These are phyloP conservation scores for Esox niger DNA, from an alignment of 2,113 vertebrate species.

Conservation along the genomic window DNA sequence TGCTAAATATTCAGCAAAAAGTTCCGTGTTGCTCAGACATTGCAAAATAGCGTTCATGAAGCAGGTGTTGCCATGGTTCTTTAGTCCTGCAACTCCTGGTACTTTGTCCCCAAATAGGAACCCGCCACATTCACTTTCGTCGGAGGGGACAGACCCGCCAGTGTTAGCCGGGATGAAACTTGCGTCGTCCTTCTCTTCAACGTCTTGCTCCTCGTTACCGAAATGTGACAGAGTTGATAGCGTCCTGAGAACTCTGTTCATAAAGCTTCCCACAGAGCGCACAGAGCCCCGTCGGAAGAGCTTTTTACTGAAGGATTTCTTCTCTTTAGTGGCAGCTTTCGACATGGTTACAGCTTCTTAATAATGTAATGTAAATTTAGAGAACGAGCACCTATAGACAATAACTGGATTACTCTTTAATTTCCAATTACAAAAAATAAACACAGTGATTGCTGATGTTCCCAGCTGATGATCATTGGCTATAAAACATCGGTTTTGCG, in stretches of 20 bases:
- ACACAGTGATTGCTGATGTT: neutral
- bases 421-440: neutral
- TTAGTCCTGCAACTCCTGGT: constrained; percentile 89
- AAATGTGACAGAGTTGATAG: constrained; percentile 86
- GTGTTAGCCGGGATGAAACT: constrained; percentile 63
- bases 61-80: constrained; percentile 98
- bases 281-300: constrained; percentile 82
- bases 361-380: neutral
- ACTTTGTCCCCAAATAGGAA: constrained; percentile 73
- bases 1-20: constrained; percentile 93
- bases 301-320: constrained; percentile 86
- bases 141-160: constrained; percentile 58
- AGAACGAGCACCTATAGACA: neutral
- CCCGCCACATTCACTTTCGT: constrained; percentile 68
- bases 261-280: constrained; percentile 85
- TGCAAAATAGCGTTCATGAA: constrained; percentile 99
- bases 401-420: neutral
- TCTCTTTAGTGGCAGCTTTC: constrained; percentile 81
- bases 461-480: neutral
- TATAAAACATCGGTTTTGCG: constrained; percentile 7
- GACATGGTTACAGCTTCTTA: constrained; percentile 55
- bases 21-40: constrained; percentile 98
- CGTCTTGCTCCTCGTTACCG: constrained; percentile 74
- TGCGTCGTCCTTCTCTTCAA: constrained; percentile 69
- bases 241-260: constrained; percentile 87